Percentiles rank a stretch among this genome's conserved stretches.
Conservation (phyloP, 2,888 invertebrate species). For the Boloria euphrosyne region DNA sequence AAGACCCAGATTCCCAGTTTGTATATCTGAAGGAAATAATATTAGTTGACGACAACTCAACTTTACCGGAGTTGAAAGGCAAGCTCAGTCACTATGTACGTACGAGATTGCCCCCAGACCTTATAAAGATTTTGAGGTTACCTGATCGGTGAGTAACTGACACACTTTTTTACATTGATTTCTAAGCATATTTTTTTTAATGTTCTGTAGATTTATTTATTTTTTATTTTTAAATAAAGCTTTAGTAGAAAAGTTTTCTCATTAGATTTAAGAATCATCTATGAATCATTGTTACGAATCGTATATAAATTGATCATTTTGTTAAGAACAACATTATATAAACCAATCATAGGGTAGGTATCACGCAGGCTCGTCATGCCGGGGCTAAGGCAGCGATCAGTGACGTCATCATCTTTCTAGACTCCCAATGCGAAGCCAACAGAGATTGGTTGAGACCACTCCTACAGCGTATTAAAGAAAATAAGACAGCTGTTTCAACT, state of each 20-base stretch:
- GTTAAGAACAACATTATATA: constrained; percentile 40
- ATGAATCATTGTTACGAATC: too few relatives aligned
- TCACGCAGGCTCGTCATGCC: constrained; percentile 90
- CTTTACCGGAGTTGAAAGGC: constrained; percentile 87
- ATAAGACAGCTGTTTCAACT: constrained; percentile 89
- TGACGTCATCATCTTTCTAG: constrained; percentile 91
- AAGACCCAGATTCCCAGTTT: constrained; percentile 65
- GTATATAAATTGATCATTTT: neutral
- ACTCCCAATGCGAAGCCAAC: constrained; percentile 93
- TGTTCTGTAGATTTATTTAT: neutral
- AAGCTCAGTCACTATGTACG: constrained; percentile 91
- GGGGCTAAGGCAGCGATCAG: constrained; percentile 90
- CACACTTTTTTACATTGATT: neutral
- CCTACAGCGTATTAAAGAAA: constrained; percentile 87
- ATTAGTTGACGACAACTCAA: constrained; percentile 96
- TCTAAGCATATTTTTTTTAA: neutral
- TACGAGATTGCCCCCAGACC: constrained; percentile 85
- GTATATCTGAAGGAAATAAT: constrained; percentile 93
- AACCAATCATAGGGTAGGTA: constrained; percentile 88
- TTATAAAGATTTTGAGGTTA: constrained; percentile 86
- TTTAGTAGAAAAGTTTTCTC: too few relatives aligned
- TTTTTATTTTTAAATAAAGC: too few relatives aligned
- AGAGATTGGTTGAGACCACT: constrained; percentile 93
- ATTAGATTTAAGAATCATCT: too few relatives aligned
- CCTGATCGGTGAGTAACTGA: constrained; percentile 81